Percentiles rank a stretch among this genome's conserved stretches.
phyloP scores from a whole-genome alignment of 2,113 vertebrate genomes.

The Sylvicapra grimmia region DNA sequence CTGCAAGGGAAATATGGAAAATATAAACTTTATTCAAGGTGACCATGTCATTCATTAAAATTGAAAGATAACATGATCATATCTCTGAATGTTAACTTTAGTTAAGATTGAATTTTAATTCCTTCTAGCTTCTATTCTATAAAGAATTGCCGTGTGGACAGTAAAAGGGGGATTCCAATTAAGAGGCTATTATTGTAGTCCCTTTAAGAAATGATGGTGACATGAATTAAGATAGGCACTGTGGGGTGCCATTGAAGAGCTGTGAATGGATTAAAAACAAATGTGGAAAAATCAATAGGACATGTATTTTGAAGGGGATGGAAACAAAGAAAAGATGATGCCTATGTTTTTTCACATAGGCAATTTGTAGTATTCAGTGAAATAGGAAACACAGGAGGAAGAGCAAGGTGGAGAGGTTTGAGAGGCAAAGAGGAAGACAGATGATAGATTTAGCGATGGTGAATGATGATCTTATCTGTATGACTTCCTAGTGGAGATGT shows the following conservation, averaged over 20 bases:
- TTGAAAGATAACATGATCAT: neutral
- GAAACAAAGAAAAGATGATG: neutral
- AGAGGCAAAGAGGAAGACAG: neutral
- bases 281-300: neutral
- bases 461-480: neutral
- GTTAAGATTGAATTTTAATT: neutral
- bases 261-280: neutral
- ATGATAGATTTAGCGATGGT: neutral
- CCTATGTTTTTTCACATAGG: neutral
- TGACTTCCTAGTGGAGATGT: neutral
- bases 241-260: neutral
- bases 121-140: neutral
- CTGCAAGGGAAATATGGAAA: neutral
- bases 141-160: neutral
- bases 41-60: neutral
- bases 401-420: neutral
- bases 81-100: constrained; percentile 1
- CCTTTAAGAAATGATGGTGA: neutral
- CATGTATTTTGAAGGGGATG: neutral
- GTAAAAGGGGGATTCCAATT: neutral
- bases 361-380: neutral
- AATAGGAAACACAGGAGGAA: neutral
- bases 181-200: neutral
- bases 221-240: neutral
- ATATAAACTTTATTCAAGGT: neutral